Conservation (phyloP, 1,140 invertebrate species). For the Zaprionus capensis region DNA sequence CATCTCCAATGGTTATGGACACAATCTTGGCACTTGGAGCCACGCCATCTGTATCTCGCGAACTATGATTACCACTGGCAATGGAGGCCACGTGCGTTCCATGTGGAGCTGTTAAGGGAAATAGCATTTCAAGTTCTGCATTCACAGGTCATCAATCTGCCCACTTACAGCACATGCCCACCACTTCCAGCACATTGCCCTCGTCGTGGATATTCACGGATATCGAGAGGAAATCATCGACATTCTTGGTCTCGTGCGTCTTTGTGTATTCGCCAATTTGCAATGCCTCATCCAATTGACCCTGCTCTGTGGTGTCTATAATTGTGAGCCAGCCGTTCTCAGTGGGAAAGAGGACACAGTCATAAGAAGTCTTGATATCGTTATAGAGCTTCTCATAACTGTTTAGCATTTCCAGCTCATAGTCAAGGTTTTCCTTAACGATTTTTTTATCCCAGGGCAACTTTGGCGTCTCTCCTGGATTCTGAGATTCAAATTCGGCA, state of each 20-base stretch:
- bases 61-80: constrained; percentile 95
- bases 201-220: constrained; percentile 97
- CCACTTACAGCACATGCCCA: constrained; percentile 95
- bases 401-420: constrained; percentile 92
- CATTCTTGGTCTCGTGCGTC: constrained; percentile 91
- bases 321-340: constrained; percentile 88
- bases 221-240: constrained; percentile 95
- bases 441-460: constrained; percentile 89
- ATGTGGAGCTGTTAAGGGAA: constrained; percentile 90
- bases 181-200: constrained; percentile 96
- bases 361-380: constrained; percentile 95
- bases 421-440: constrained; percentile 95
- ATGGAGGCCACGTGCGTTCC: constrained; percentile 99
- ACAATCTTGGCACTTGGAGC: constrained; percentile 98
- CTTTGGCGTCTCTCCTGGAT: constrained; percentile 77
- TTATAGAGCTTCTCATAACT: constrained; percentile 94
- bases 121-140: neutral
- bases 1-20: constrained; percentile 96
- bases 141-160: neutral
- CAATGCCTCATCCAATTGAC: constrained; percentile 90
- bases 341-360: constrained; percentile 96
- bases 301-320: constrained; percentile 85
- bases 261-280: constrained; percentile 93
- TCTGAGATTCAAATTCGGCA: constrained; percentile 89
- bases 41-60: constrained; percentile 95